Conservation (phyloP, 1,140 invertebrate species). For the Venustaconcha ellipsiformis region DNA sequence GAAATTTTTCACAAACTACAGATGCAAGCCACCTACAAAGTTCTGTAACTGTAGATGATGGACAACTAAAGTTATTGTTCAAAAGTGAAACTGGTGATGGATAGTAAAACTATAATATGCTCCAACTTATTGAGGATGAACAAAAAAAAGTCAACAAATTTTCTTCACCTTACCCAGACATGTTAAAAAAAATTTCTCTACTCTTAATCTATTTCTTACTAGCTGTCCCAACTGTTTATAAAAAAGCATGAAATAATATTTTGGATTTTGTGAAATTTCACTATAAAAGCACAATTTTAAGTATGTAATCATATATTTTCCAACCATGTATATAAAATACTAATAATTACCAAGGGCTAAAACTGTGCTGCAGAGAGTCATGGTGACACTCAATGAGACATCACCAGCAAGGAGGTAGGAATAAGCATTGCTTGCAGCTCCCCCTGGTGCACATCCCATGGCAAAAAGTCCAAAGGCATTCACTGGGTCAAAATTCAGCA, state of each 20-base stretch:
- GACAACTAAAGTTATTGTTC: too few relatives aligned
- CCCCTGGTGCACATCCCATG: slow-evolving; percentile 71
- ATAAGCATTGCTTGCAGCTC: slow-evolving; percentile 71
- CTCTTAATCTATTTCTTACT: too few relatives aligned
- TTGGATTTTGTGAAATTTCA: not conserved
- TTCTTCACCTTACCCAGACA: too few relatives aligned
- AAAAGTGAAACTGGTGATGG: too few relatives aligned
- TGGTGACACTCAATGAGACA: slow-evolving; percentile 70
- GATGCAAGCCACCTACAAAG: too few relatives aligned
- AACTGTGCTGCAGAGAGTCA: slow-evolving; percentile 67
- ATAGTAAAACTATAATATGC: too few relatives aligned
- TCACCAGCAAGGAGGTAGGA: slow-evolving; percentile 71
- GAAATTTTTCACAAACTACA: too few relatives aligned
- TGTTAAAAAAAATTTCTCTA: too few relatives aligned
- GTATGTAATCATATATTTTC: not conserved
- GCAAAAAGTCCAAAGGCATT: slow-evolving; percentile 69
- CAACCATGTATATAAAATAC: not conserved
- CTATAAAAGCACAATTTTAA: not conserved
- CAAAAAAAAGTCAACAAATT: too few relatives aligned
- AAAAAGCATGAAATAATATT: not conserved
- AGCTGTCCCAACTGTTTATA: too few relatives aligned
- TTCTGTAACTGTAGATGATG: too few relatives aligned
- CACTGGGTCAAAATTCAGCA: slow-evolving; percentile 50
- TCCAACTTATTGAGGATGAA: too few relatives aligned
- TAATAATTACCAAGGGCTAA: slow-evolving; percentile 53